Evolutionary conservation across 2,113 vertebrate genomes (phyloP).

Genomic region (Orcinus orca): DNA sequence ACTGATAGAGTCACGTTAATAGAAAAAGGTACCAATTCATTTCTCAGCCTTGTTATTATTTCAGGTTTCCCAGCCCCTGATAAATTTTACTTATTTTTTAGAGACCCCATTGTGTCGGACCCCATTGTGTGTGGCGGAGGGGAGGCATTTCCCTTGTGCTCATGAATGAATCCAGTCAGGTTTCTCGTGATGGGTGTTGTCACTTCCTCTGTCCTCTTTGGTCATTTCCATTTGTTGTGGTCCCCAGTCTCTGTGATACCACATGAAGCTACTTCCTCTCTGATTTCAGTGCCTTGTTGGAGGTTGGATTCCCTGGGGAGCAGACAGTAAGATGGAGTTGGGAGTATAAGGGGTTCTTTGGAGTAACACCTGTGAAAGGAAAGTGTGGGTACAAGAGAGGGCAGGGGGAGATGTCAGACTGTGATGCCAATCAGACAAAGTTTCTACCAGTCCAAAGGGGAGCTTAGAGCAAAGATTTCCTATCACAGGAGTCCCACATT

Average conservation of each 20-base stretch:
- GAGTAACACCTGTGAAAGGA: not conserved
- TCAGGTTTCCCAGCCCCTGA: not conserved
- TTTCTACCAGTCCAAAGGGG: not conserved
- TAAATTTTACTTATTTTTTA: not conserved
- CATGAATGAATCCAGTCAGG: not conserved
- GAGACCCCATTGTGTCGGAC: not conserved
- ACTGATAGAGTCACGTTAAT: not conserved
- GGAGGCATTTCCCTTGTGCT: not conserved
- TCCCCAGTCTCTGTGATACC: not conserved
- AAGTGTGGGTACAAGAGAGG: not conserved
- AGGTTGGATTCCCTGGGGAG: not conserved
- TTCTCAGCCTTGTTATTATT: not conserved
- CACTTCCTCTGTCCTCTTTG: not conserved
- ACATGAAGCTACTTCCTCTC: not conserved
- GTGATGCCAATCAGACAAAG: not conserved
- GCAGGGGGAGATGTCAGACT: not conserved
- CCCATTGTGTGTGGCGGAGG: too few relatives aligned
- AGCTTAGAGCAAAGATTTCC: not conserved
- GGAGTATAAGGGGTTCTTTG: not conserved
- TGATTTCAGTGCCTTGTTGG: not conserved
- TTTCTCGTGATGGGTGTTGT: not conserved
- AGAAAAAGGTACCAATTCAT: not conserved
- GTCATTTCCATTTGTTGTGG: not conserved
- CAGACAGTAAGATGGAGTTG: not conserved
- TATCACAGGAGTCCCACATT: not conserved